phyloP scores from a whole-genome alignment of 2,113 vertebrate genomes.

The Anolis sagrei region DNA sequence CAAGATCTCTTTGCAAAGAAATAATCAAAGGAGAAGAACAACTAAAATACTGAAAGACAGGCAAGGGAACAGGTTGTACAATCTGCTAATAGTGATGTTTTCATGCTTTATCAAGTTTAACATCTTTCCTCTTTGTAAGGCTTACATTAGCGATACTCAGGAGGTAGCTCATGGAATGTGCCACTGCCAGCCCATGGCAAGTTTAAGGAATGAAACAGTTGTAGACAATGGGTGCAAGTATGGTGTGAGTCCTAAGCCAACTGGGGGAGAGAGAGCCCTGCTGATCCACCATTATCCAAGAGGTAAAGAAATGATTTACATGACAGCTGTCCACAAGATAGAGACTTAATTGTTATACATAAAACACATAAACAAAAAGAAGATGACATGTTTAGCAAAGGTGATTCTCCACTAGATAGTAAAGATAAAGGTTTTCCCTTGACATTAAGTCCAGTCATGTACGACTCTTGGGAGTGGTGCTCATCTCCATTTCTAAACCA shows the following conservation, averaged over 20 bases:
- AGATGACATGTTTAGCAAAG: not conserved
- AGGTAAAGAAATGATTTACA: too few relatives aligned
- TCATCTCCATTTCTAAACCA: too few relatives aligned
- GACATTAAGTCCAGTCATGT: too few relatives aligned
- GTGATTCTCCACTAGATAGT: not conserved
- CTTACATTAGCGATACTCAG: not conserved
- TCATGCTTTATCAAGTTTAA: not conserved
- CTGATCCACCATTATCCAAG: too few relatives aligned
- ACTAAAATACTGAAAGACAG: not conserved
- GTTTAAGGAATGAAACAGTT: not conserved
- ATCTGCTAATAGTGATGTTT: not conserved
- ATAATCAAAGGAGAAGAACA: not conserved
- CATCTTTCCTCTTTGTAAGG: not conserved
- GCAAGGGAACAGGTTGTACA: not conserved
- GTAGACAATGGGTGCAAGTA: not conserved
- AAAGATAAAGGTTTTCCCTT: not conserved
- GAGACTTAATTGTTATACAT: not conserved
- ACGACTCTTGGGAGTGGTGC: too few relatives aligned
- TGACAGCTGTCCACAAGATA: too few relatives aligned
- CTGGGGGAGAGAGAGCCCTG: too few relatives aligned
- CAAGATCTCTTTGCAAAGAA: not conserved
- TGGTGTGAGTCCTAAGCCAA: too few relatives aligned
- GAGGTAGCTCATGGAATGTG: too few relatives aligned
- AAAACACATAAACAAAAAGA: not conserved
- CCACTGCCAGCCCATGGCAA: not conserved